Conservation (phyloP, 2,113 vertebrate genomes). For the Capra hircus region DNA sequence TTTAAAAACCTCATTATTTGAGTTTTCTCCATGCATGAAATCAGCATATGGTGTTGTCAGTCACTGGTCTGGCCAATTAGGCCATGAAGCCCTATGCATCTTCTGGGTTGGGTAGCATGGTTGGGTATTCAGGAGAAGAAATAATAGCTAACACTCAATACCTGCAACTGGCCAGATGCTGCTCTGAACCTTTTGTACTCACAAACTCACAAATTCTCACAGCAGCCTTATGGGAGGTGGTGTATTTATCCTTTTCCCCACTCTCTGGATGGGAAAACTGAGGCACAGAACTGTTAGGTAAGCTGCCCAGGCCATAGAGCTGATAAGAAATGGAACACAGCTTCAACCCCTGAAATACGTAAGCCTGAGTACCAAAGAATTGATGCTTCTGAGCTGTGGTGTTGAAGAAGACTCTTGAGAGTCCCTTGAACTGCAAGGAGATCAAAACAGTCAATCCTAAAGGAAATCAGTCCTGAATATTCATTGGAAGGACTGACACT, state of each 20-base stretch:
- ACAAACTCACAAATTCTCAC: background rate
- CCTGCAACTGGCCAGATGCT: rapidly evolving
- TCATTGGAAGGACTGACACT: background rate
- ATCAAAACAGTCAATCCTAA: background rate
- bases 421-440: background rate
- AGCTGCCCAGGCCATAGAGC: background rate
- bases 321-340: background rate
- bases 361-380: background rate
- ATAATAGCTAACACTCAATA: no score
- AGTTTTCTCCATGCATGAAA: background rate
- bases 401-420: background rate
- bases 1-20: rapidly evolving
- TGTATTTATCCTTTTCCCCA: background rate
- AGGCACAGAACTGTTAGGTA: background rate
- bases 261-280: background rate
- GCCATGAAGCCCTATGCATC: rapidly evolving
- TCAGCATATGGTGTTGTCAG: background rate
- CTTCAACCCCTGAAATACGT: background rate
- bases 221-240: background rate
- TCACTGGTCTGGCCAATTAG: background rate
- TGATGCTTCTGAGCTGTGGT: background rate
- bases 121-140: background rate
- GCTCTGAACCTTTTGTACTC: background rate
- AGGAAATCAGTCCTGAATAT: background rate
- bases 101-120: background rate